These are phyloP conservation scores for Champsocephalus gunnari DNA, from an alignment of 2,797 vertebrate genomes.

Conservation along the genomic window DNA sequence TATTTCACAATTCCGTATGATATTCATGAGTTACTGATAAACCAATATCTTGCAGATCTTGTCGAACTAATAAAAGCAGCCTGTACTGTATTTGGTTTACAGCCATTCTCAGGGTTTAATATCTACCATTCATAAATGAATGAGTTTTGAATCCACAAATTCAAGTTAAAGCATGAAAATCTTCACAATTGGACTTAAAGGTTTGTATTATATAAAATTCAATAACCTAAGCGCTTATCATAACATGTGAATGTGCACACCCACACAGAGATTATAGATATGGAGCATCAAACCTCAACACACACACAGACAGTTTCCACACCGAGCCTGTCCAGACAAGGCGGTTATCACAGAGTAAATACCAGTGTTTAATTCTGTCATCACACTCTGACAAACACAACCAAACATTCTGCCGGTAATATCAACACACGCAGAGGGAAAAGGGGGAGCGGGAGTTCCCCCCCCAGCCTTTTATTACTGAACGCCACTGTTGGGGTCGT, in stretches of 20 bases:
- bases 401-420: slow-evolving; percentile 77
- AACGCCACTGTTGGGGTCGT: slow-evolving; percentile 35
- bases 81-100: neutral
- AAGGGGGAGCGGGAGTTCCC: slow-evolving; percentile 50
- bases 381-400: slow-evolving; percentile 76
- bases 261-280: slow-evolving; percentile 45
- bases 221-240: slow-evolving; percentile 43
- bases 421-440: slow-evolving; percentile 66
- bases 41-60: neutral
- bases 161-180: slow-evolving; percentile 21
- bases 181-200: slow-evolving; percentile 1
- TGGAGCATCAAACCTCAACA: slow-evolving; percentile 15
- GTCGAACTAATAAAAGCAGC: neutral
- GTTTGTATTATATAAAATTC: slow-evolving; percentile 26
- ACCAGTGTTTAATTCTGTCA: slow-evolving; percentile 75
- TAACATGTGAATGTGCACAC: slow-evolving; percentile 27
- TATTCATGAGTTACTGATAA: neutral
- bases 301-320: slow-evolving; percentile 30
- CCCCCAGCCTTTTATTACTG: slow-evolving; percentile 50
- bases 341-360: slow-evolving; percentile 74
- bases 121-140: neutral
- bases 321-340: slow-evolving; percentile 69
- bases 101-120: neutral
- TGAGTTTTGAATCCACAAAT: slow-evolving; percentile 9
- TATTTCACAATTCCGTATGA: neutral